phyloP scores from a whole-genome alignment of 2,888 invertebrate genomes.

The Willowsia nigromaculata region DNA sequence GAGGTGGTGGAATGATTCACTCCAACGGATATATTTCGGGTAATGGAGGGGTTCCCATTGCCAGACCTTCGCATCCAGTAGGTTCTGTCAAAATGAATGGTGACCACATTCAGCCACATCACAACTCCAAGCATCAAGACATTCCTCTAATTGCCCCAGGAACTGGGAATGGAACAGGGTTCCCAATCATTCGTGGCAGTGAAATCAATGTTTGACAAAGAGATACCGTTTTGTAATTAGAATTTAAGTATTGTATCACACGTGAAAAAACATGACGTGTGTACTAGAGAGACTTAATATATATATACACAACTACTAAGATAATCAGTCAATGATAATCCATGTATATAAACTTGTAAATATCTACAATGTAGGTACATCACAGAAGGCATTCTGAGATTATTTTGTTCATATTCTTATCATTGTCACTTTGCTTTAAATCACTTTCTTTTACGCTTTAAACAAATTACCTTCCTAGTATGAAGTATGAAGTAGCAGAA shows the following conservation, averaged over 20 bases:
- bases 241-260: slow-evolving; percentile 19
- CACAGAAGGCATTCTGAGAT: not conserved
- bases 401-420: not conserved
- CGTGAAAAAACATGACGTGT: not conserved
- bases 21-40: slow-evolving; percentile 55
- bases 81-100: slow-evolving; percentile 50
- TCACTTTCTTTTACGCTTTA: not conserved
- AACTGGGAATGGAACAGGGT: slow-evolving; percentile 67
- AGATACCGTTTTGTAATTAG: slow-evolving; percentile 73
- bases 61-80: slow-evolving; percentile 53
- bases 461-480: not conserved
- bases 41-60: slow-evolving; percentile 64
- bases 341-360: slow-evolving; percentile 37
- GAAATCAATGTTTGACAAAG: slow-evolving; percentile 79
- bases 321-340: slow-evolving; percentile 43
- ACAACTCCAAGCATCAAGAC: slow-evolving; percentile 60
- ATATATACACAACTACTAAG: not conserved
- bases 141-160: slow-evolving; percentile 58
- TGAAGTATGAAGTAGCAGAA: not conserved
- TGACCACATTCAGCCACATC: slow-evolving; percentile 55
- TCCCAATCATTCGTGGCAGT: slow-evolving; percentile 76
- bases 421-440: not conserved
- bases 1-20: slow-evolving; percentile 18
- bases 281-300: slow-evolving; percentile 40
- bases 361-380: not conserved